Conservation (phyloP, 2,113 vertebrate species). For the Acrocephalus arundinaceus region DNA sequence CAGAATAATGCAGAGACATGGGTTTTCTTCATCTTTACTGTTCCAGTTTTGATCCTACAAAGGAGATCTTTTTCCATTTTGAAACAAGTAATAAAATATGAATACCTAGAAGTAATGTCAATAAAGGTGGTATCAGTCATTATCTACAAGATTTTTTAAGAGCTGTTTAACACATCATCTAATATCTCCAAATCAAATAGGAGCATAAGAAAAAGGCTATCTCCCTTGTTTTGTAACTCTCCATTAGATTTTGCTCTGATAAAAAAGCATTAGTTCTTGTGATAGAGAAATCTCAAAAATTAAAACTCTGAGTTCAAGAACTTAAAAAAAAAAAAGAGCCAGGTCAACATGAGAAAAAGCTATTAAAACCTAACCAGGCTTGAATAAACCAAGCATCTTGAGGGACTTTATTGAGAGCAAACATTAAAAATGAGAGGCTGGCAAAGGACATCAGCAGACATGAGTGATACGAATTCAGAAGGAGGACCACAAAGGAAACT, state of each 20-base stretch:
- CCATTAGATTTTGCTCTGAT: background rate
- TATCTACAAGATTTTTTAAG: conserved; percentile 12
- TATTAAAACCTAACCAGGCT: background rate
- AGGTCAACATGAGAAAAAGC: background rate
- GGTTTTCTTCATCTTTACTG: background rate
- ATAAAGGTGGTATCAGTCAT: conserved; percentile 30
- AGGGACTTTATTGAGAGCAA: background rate
- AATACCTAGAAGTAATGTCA: conserved; percentile 27
- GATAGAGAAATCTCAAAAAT: background rate
- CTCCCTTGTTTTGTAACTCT: background rate
- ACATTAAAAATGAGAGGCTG: background rate
- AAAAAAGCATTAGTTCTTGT: background rate
- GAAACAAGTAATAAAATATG: conserved; percentile 38
- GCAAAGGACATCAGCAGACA: background rate
- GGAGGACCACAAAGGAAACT: background rate
- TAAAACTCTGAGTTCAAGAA: background rate
- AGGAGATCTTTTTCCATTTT: conserved; percentile 41
- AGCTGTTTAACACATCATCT: background rate
- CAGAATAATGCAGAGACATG: background rate
- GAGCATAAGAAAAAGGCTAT: background rate
- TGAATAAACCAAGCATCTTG: background rate
- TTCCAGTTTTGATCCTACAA: conserved; percentile 4
- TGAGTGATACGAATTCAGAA: background rate
- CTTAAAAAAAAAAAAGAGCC: background rate
- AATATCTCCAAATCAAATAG: background rate